These are phyloP conservation scores for Andrena bucephala DNA, from an alignment of 2,888 invertebrate genomes.

Conservation along the genomic window DNA sequence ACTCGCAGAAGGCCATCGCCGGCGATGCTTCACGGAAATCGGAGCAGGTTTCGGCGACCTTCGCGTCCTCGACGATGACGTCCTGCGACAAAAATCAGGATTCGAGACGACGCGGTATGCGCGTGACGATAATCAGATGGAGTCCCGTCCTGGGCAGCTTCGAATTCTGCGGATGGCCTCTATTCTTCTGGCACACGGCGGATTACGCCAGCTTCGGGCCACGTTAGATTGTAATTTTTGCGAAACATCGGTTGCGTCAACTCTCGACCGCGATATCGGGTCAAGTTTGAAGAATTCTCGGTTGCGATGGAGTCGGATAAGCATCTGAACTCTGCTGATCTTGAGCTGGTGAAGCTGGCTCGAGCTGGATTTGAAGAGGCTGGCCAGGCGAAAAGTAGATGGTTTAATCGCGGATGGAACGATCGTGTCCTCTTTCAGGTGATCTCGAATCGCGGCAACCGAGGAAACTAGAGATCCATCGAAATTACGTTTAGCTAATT, in stretches of 20 bases:
- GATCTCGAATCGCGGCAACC: constrained; percentile 26
- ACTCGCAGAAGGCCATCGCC: constrained; percentile 64
- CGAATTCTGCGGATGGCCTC: neutral
- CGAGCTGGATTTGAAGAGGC: too few species aligned
- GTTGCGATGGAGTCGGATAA: neutral
- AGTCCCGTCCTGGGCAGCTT: neutral
- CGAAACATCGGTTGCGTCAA: constrained; percentile 8
- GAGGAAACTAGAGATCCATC: constrained; percentile 46
- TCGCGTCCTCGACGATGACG: constrained; percentile 57
- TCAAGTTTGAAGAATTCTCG: constrained; percentile 5
- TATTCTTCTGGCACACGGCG: neutral
- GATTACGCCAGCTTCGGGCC: neutral
- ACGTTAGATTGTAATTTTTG: constrained; percentile 16
- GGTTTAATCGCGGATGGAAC: constrained; percentile 24
- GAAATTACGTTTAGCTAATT: constrained; percentile 61
- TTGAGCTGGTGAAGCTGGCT: neutral
- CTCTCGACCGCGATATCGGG: neutral
- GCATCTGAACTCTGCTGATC: neutral
- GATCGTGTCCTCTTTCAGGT: constrained; percentile 10
- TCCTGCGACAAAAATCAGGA: constrained; percentile 54
- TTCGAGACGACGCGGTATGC: constrained; percentile 36
- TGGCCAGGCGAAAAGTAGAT: neutral
- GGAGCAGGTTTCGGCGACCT: constrained; percentile 73
- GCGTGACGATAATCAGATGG: constrained; percentile 23
- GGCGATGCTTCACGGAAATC: constrained; percentile 72